Percentiles rank a stretch among this genome's conserved stretches.
These are phyloP conservation scores for Hanleya hanleyi DNA, from an alignment of 2,888 invertebrate genomes.

Conservation along the genomic window DNA sequence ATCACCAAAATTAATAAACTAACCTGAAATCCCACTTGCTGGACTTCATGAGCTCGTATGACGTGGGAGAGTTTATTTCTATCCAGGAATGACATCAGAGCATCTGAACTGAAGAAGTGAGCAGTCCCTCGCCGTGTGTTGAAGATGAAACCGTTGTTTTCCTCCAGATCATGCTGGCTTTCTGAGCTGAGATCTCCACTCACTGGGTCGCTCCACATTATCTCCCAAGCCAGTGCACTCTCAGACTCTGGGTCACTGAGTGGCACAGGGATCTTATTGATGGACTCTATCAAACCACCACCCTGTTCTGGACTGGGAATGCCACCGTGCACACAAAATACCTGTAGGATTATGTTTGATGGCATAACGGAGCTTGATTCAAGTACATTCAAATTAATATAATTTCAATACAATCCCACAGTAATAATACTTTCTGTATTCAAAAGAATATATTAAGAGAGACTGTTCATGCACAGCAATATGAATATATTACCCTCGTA, in stretches of 20 bases:
- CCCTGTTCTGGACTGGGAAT: slow-evolving; percentile 81
- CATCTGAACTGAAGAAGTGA: slow-evolving; percentile 81
- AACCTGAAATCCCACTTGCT: slow-evolving; percentile 83
- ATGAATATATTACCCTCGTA: no score
- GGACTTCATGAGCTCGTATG: slow-evolving; percentile 84
- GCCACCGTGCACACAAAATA: slow-evolving; percentile 87
- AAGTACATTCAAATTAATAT: background rate
- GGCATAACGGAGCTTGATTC: background rate
- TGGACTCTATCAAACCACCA: slow-evolving; percentile 77
- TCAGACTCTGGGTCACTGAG: slow-evolving; percentile 80
- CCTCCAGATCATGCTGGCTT: slow-evolving; percentile 59
- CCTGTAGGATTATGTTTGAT: slow-evolving; percentile 71
- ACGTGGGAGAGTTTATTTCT: slow-evolving; percentile 82
- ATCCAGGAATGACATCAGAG: slow-evolving; percentile 81
- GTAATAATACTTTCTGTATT: background rate
- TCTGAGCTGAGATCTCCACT: slow-evolving; percentile 54
- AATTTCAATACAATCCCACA: background rate
- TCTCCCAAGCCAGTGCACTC: slow-evolving; percentile 84
- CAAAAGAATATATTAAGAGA: no score
- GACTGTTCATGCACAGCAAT: no score
- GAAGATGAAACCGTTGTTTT: slow-evolving; percentile 79
- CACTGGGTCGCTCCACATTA: slow-evolving; percentile 85
- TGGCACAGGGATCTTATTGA: slow-evolving; percentile 81
- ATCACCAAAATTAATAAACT: no score
- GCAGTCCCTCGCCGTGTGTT: slow-evolving; percentile 83